Evolutionary conservation across 2,113 vertebrate genomes (phyloP), one percentile per base, ranked within the genome.

Genomic region (Pseudorectes ferrugineus): DNA sequence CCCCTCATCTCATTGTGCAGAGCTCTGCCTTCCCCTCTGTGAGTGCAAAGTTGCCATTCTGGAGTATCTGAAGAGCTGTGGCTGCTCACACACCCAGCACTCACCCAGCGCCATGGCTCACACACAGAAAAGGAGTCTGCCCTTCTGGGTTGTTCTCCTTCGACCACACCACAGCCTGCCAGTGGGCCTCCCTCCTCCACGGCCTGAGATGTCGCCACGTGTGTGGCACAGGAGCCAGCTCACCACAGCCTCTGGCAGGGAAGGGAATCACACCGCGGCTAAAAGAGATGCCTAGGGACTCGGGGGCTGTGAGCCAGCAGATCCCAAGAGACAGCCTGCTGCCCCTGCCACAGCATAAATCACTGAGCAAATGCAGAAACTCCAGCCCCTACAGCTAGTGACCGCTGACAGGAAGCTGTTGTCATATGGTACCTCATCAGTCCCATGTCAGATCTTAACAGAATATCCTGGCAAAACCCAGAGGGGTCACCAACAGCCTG

Each of bases 271-370:
- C 0, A 0, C 28, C 3, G 1, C n/a, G n/a, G 14, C 74, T n/a
- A 2, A 15, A 57, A 36, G 31, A 28, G 0, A 1, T 36, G 29
- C 57, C 31, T 12, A 8, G 10, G 45, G 66, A 22, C n/a, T 10
- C 11, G 14, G 43, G 4, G 1, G 4, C 65, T 33, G 20, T 0
- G 3, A 63, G 24, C 10, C 33, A n/a, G 58, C 1, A 5, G 43
- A 52, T 73, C n/a, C 35, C 0, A 5, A 43, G 38, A n/a, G 19
- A 43, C 43, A 42, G 20, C 9, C 29, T 36, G 22, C 54, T 81
- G 33, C 25, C 59, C 42, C 51, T 57, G 43, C 24, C 72, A 54
- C 23, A 21, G 61, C 2, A 46, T 12, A 70, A 72, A 38, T 29
- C 40, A 24, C 25, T 7, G 54, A 29, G 14, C 0, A 3, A 76